Evolutionary conservation across 1,140 invertebrate genomes (phyloP), one percentile per base, ranked within the genome.

Genomic region (Diorhabda sublineata): DNA sequence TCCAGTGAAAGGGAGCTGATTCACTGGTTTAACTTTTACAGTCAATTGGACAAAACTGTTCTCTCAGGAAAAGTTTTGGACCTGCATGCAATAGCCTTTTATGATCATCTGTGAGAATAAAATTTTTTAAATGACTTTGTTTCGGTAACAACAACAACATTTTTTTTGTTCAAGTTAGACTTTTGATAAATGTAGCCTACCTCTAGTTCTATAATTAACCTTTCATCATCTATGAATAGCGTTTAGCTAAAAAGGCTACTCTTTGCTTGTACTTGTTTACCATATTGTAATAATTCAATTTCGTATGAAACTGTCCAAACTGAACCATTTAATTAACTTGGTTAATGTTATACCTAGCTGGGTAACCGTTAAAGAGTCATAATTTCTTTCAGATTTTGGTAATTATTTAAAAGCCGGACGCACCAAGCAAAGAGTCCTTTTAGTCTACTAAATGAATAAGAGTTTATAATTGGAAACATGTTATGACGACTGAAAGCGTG

Each of bases 121-220:
- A 26, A 26, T 26, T 26, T 26, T 26, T 26, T 26, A 26, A 26
- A 26, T 26, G 26, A 26, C 26, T 26, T 26, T 26, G 26, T 26
- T 26, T 26, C 26, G 26, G 26, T 26, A 26, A 26, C 26, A 26
- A 26, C 26, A 26, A 26, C 26, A 26, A 26, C 26, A 26, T 26
- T 26, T 26, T 63, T 69, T 63, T 64, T 70, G 70, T 60, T 75
- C 65, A 47, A 70, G 64, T 26, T 64, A 11, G 43, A 74, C 64
- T 11, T 69, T 42, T 5, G 67, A 58, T 3, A 68, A 61, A 9
- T 26, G 11, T n/a, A 73, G 47, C 64, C 82, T 67, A 43, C 82
- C 80, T 2, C 82, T 82, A 3, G 83, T 81, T 8, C 81, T 26
- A 26, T 69, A 43, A 84, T 58, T 6, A 81, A 42, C 7, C 75